Conservation (phyloP, 2,113 vertebrate species). For the Tympanuchus pallidicinctus region DNA sequence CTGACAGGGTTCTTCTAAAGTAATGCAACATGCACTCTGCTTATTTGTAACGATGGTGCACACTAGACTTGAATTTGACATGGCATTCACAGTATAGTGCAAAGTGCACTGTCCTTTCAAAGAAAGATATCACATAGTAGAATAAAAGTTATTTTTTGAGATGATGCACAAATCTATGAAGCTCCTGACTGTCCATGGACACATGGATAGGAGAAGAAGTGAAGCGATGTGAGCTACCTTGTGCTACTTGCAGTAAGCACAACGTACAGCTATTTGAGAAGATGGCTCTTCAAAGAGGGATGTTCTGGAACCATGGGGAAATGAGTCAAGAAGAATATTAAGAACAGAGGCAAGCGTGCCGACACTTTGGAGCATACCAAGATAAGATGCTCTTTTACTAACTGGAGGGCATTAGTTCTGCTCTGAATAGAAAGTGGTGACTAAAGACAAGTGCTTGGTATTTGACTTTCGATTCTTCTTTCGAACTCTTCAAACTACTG, state of each 20-base stretch:
- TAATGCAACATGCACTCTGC: background rate
- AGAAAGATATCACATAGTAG: background rate
- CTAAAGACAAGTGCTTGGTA: slow-evolving; percentile 8
- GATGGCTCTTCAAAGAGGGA: background rate
- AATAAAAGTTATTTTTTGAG: background rate
- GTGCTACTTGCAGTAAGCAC: background rate
- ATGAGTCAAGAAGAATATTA: background rate
- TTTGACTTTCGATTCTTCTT: slow-evolving; percentile 54
- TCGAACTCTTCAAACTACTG: slow-evolving; percentile 28
- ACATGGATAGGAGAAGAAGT: background rate
- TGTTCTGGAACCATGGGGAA: background rate
- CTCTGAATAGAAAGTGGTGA: slow-evolving; percentile 8
- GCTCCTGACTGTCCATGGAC: background rate
- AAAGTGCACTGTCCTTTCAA: background rate
- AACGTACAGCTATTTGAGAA: background rate
- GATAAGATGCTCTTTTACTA: background rate
- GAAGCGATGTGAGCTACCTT: background rate
- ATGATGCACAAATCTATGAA: background rate
- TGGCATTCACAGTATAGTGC: background rate
- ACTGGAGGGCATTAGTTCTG: background rate
- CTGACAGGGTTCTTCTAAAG: background rate
- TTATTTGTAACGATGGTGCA: background rate
- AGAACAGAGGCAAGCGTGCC: background rate
- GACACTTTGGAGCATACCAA: background rate
- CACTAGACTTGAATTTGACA: background rate